Conservation (phyloP, 2,797 vertebrate genomes). For the Microtus obscurus region DNA sequence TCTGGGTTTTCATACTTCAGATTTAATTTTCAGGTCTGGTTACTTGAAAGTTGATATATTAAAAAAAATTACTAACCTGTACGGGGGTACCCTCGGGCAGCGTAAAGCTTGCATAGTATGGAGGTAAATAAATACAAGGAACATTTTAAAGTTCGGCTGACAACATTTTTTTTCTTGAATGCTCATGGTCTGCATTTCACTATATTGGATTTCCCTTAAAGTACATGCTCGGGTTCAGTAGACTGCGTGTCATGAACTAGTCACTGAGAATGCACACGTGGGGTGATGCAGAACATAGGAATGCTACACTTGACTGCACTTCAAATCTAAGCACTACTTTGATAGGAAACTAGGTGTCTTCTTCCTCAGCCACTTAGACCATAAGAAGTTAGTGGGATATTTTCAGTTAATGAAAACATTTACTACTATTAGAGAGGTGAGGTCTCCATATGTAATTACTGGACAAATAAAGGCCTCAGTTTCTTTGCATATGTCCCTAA, state of each 20-base stretch:
- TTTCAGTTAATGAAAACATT: slow-evolving; percentile 35
- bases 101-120: background rate
- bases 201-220: background rate
- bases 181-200: background rate
- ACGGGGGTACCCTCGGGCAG: no score
- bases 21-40: slow-evolving; percentile 41
- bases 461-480: background rate
- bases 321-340: background rate
- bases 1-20: slow-evolving; percentile 59
- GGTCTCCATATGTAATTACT: slow-evolving; percentile 38
- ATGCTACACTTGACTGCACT: slow-evolving; percentile 25
- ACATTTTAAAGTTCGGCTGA: slow-evolving; percentile 13
- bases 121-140: background rate
- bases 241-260: background rate
- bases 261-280: background rate
- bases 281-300: background rate
- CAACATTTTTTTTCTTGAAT: slow-evolving; percentile 10
- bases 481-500: slow-evolving; percentile 3
- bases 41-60: background rate
- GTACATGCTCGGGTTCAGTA: background rate
- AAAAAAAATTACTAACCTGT: background rate
- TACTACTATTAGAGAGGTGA: background rate
- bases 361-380: slow-evolving; percentile 33
- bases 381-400: slow-evolving; percentile 35
- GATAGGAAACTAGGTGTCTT: slow-evolving; percentile 22